phyloP scores from a whole-genome alignment of 2,113 vertebrate genomes.

The Benitochromis conjunctus region DNA sequence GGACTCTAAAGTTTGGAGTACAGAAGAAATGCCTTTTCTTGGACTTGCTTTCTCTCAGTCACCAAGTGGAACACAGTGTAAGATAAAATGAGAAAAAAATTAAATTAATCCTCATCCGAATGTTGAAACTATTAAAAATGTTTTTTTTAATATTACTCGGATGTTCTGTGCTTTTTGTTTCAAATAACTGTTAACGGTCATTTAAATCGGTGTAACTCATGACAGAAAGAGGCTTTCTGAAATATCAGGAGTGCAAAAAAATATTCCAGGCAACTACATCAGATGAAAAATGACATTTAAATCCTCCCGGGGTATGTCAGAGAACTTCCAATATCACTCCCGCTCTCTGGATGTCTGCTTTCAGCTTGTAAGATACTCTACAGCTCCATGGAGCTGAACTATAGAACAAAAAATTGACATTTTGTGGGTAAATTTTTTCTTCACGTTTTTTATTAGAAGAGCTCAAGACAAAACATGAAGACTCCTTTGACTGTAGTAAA shows the following conservation, averaged over 20 bases:
- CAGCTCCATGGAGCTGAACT: fast-evolving
- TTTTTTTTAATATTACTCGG: conserved; percentile 59
- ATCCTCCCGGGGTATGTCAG: not conserved
- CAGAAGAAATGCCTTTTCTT: conserved; percentile 44
- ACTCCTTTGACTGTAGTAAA: not conserved
- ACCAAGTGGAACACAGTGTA: conserved; percentile 56
- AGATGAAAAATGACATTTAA: not conserved
- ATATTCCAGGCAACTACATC: not conserved
- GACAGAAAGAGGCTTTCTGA: not conserved
- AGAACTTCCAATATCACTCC: not conserved
- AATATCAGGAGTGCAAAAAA: not conserved
- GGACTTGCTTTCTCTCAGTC: conserved; percentile 21
- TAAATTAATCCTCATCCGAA: conserved; percentile 58
- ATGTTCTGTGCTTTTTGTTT: conserved; percentile 14
- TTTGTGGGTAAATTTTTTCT: not conserved
- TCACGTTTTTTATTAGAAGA: not conserved
- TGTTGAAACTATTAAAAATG: conserved; percentile 70
- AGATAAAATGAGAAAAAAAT: conserved; percentile 19
- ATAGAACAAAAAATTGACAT: not conserved
- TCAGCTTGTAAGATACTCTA: fast-evolving
- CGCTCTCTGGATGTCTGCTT: not conserved
- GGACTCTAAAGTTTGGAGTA: conserved; percentile 9
- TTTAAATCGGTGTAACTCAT: not conserved
- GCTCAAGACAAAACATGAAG: not conserved
- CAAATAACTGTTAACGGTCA: not conserved